Evolutionary conservation across 2,888 invertebrate genomes (phyloP), one percentile per base, ranked within the genome.

Genomic region (Theretra japonica): DNA sequence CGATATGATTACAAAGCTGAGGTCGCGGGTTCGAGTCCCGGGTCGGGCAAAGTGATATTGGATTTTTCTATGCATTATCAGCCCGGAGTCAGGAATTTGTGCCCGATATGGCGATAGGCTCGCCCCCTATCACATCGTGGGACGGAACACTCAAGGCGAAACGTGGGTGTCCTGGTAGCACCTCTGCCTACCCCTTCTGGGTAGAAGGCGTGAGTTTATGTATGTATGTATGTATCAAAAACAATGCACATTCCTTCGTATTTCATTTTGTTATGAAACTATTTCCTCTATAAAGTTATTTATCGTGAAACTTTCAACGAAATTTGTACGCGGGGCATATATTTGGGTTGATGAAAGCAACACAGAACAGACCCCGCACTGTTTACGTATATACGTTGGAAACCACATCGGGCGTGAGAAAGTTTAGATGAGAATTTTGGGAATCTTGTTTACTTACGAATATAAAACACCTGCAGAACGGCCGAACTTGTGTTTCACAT

Each of bases 341-440:
- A 82, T 78, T 75, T 33, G 56, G 50, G 75, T 75, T 77, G 77
- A 79, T 75, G 81, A 83, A 79, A 83, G 75, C 79, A 82, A 88
- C 84, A 84, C 80, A 80, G 87, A 88, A 80, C 90, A 89, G 89
- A 87, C 74, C 78, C 81, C 77, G 77, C 73, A 75, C 75, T 86
- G 82, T 86, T 88, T 85, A 86, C 82, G 79, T 81, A 74, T 72
- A 59, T 70, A 68, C 73, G 72, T 73, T 74, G 68, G 73, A 75
- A 77, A 77, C 77, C 76, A 75, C 76, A 77, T 69, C 78, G 78
- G 77, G 80, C 88, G 88, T 89, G 90, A 87, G 90, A 91, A 90
- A 90, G 85, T 90, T 88, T 84, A 83, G 83, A 86, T 86, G 83
- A 82, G 84, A 86, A 87, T 88, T 86, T 82, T 77, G 76, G 82